These are phyloP conservation scores for Poecilia gillii DNA, from an alignment of 2,797 vertebrate species.

Conservation along the genomic window DNA sequence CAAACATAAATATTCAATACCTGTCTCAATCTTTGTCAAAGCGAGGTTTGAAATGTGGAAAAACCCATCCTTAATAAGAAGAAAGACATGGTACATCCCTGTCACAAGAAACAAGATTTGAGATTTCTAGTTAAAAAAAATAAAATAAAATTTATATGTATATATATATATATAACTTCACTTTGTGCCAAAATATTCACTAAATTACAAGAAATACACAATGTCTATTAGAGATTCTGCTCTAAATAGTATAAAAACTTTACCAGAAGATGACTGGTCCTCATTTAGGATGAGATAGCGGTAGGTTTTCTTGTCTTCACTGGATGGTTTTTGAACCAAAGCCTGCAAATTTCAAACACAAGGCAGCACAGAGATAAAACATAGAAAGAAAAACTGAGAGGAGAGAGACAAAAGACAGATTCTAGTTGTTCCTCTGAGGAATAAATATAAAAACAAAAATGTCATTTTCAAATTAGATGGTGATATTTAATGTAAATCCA, in stretches of 20 bases:
- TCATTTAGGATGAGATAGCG: conserved; percentile 82
- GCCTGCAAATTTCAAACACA: conserved; percentile 66
- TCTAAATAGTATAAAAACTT: conserved; percentile 5
- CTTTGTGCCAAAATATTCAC: not conserved
- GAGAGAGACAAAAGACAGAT: not conserved
- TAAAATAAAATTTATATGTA: too few relatives aligned
- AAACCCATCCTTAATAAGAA: conserved; percentile 87
- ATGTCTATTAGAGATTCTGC: not conserved
- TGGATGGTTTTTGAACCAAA: conserved; percentile 76
- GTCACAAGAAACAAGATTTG: conserved; percentile 26
- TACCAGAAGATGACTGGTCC: conserved; percentile 81
- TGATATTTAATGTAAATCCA: not conserved
- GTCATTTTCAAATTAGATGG: not conserved
- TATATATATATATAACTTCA: too few relatives aligned
- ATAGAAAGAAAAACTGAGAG: not conserved
- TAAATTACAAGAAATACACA: not conserved
- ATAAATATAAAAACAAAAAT: not conserved
- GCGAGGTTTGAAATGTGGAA: conserved; percentile 89
- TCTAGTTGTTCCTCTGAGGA: not conserved
- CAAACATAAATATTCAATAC: conserved; percentile 68
- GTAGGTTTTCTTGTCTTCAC: conserved; percentile 79
- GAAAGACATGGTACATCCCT: conserved; percentile 89
- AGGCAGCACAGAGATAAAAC: conserved; percentile 8
- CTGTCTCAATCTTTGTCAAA: conserved; percentile 86
- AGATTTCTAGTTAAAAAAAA: not conserved